Evolutionary conservation across 2,888 invertebrate genomes (phyloP).

Genomic region (Baccha elongata): DNA sequence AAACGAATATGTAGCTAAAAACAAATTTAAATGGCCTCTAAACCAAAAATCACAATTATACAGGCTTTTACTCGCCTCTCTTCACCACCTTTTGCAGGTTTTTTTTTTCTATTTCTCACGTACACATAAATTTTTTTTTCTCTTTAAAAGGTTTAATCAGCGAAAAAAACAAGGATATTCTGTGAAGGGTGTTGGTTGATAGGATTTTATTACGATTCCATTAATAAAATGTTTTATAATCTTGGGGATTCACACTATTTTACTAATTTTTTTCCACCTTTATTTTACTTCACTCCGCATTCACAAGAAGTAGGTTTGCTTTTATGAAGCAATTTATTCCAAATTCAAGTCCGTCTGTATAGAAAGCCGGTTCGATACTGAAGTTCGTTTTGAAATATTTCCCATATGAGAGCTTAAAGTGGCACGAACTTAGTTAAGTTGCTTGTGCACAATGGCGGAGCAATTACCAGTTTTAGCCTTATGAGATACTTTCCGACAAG

Average conservation of each 20-base stretch:
- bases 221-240: conserved; percentile 16
- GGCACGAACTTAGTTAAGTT: conserved; percentile 34
- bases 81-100: conserved; percentile 17
- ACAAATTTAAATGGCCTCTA: conserved; percentile 16
- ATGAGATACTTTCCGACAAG: conserved; percentile 37
- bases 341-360: conserved; percentile 79
- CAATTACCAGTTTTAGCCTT: conserved; percentile 16
- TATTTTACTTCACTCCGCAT: conserved; percentile 49
- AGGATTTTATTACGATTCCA: neutral
- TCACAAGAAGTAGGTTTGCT: conserved; percentile 21
- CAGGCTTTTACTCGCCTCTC: conserved; percentile 23
- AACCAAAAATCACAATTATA: conserved; percentile 31
- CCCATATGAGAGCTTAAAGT: conserved; percentile 49
- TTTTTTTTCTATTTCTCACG: conserved; percentile 21
- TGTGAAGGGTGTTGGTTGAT: neutral
- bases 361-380: conserved; percentile 83
- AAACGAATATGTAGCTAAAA: neutral
- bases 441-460: conserved; percentile 15
- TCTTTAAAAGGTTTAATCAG: conserved; percentile 11
- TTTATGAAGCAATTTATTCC: conserved; percentile 74
- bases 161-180: neutral
- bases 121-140: neutral
- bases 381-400: conserved; percentile 70
- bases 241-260: conserved; percentile 26
- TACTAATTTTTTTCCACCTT: conserved; percentile 54